Evolutionary conservation across 2,797 vertebrate species (phyloP), one percentile per base, ranked within the genome.

Genomic region (Triplophysa yarkandensis): DNA sequence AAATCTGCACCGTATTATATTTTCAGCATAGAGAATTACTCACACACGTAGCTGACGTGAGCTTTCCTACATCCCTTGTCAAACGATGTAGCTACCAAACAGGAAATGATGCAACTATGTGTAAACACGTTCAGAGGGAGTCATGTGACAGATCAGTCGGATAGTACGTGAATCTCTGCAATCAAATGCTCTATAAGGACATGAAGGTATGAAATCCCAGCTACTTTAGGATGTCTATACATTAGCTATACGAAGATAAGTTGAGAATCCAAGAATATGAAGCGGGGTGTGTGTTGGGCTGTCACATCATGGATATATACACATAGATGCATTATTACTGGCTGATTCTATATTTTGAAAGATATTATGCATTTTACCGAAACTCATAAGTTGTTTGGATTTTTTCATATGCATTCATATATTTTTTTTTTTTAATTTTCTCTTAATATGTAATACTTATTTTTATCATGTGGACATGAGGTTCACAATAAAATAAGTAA

Each of bases 51-150:
- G 14, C 25, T 28, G 44, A 63, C 9, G 7, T 25, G 16, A 32
- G 52, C 13, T n/a, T 54, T 44, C 39, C 68, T 63, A 28, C 46
- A 68, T 16, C 19, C 30, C 32, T 61, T 23, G 48, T 78, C 21
- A 61, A 78, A 19, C 46, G 60, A 55, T 68, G 57, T 46, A 74
- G 62, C 62, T 46, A 61, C 11, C 64, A 39, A 25, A 23, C 28
- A 68, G 34, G 64, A 76, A 72, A 78, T 81, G 73, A 78, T 81
- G 77, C 74, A 81, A 78, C 60, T 41, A 21, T 1, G 58, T 72
- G 73, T 73, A 81, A 81, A 76, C 60, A 68, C 68, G 55, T 43
- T 62, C 10, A 58, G 46, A 55, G 58, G 57, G 19, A 17, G 14
- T 2, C n/a, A 58, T 50, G 68, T 66, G 25, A 43, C 50, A 58